Base-by-base conservation (phyloP, 2,888 invertebrate species). In the Stictocephala bisonia region DNA sequence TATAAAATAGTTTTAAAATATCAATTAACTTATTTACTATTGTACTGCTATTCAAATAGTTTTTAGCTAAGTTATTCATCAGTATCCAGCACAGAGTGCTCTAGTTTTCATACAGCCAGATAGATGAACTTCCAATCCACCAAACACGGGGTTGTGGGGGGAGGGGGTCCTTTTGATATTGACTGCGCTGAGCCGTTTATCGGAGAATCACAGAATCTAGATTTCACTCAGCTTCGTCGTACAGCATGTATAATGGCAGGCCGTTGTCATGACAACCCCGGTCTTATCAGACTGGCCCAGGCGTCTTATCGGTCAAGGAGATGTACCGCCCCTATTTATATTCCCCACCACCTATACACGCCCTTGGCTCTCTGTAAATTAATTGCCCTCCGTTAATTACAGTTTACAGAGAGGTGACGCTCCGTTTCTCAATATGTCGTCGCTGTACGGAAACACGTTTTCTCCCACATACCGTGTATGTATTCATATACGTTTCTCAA, bases 191-290 rank as follows among this genome's bases (percentile, higher is more conserved):
- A 64, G 41, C 58, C 44, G 26, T 56, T 74, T 77, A 77, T 77
- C 77, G 51, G 27, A 48, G 50, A 67, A 77, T 77, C 77, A 70
- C 77, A 77, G 77, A 71, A 77, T 77, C 77, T 76, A 67, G 77
- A 77, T 77, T 77, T 73, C 75, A 77, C 74, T 73, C 71, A 58
- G 69, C 74, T 66, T 60, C 50, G 69, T 58, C n/a, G n/a, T n/a
- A n/a, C n/a, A n/a, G 74, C 53, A 69, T 71, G 74, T 67, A 48
- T 71, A 60, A 66, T 66, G 41, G 70, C 26, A 31, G 31, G 66
- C 76, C 15, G 11, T 64, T 64, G 44, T 64, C 64, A 64, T 24
- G 26, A 22, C 64, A 44, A 24, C 15, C 64, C 64, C 41, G 60
- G 60, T 58, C 56, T 58, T 58, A 58, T 58, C 56, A 58, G 15